Base-by-base conservation (phyloP, 2,888 invertebrate species). In the Philereme vetulata region DNA sequence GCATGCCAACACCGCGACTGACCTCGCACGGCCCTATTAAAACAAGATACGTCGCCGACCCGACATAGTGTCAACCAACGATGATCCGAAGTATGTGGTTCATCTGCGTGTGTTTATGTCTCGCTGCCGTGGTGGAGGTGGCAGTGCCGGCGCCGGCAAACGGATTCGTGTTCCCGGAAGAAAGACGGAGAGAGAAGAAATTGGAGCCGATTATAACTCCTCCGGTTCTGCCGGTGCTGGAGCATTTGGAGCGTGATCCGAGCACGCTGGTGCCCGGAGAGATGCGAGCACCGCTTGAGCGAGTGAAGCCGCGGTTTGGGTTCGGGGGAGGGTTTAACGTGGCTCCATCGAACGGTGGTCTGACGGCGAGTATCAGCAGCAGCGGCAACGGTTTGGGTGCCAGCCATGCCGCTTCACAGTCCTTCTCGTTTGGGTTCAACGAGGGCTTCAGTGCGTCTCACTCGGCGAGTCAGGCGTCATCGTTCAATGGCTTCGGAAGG, bases 11-110 rank as follows among this genome's bases (percentile, higher is more conserved):
- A 77, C 80, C 71, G 80, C 75, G 64, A 50, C 59, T 81, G 90
- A 88, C 90, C 91, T 91, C 88, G 89, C 68, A 61, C 84, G 81
- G 86, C 86, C 90, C 89, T 90, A 90, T 91, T 92, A 90, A 92
- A 86, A 91, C 89, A 80, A 86, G 85, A 86, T 80, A 84, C 87
- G 73, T 74, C 81, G 82, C 63, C 77, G 70, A 78, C 73, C 77
- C 72, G 76, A 70, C 81, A 84, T 89, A 91, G 90, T 87, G 76
- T 85, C 80, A 79, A 68, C 76, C 80, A 79, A 68, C 76, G 74
- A 74, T 78, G 81, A 76, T 71, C 74, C 75, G 82, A 81, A 83
- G 74, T 80, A 92, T 91, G 91, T 84, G 73, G 85, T 77, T 85
- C 84, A 83, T 91, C 79, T 82, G 73, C 73, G 71, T 72, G 72